phyloP scores from a whole-genome alignment of 2,113 vertebrate genomes.

The Centropristis striata region DNA sequence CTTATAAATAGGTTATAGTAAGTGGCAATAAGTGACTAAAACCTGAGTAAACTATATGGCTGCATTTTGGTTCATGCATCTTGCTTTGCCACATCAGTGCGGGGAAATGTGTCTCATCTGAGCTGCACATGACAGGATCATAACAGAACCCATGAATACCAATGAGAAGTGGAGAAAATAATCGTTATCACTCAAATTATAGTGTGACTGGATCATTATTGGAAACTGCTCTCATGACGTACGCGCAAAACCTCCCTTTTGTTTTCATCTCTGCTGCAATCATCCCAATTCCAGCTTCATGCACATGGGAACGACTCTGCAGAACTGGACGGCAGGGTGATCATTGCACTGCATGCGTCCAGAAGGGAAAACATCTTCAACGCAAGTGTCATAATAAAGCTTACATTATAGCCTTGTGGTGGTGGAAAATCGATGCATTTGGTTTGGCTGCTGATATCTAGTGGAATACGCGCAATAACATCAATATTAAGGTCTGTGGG shows the following conservation, averaged over 20 bases:
- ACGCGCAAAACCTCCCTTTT: conserved; percentile 26
- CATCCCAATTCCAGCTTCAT: not conserved
- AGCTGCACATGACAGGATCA: not conserved
- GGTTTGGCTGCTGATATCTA: not conserved
- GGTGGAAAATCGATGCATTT: not conserved
- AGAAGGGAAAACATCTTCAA: not conserved
- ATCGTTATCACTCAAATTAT: not conserved
- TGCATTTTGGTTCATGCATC: not conserved
- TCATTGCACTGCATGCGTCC: not conserved
- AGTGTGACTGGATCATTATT: not conserved
- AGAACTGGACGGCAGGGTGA: not conserved
- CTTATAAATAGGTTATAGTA: not conserved
- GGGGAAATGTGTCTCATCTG: not conserved
- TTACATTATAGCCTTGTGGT: not conserved
- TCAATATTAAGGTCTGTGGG: not conserved
- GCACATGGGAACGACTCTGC: not conserved
- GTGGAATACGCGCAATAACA: conserved; percentile 2
- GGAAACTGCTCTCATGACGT: not conserved
- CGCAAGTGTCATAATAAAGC: not conserved
- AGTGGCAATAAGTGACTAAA: not conserved
- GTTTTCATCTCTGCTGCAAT: conserved; percentile 24
- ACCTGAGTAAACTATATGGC: not conserved
- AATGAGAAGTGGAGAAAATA: not conserved
- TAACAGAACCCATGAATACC: not conserved
- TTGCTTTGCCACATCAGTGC: not conserved